These are phyloP conservation scores for Hyles lineata DNA, from an alignment of 2,888 invertebrate genomes.

Conservation along the genomic window DNA sequence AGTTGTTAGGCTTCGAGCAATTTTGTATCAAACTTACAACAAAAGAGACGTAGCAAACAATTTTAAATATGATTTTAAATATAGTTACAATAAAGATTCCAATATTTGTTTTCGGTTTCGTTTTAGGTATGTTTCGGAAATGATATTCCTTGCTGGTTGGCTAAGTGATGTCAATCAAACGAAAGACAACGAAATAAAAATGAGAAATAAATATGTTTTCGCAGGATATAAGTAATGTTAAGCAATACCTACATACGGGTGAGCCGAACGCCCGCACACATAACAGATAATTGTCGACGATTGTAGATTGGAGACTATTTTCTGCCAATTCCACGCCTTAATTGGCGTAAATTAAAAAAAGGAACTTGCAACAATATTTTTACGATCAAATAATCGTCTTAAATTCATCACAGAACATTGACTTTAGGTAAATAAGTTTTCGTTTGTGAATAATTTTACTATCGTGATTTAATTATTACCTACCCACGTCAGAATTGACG, in stretches of 20 bases:
- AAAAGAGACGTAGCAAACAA: neutral
- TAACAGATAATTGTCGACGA: neutral
- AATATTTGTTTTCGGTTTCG: too few species aligned
- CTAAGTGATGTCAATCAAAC: neutral
- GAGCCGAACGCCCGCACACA: neutral
- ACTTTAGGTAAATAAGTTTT: conserved; percentile 16
- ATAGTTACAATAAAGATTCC: too few species aligned
- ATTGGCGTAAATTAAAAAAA: conserved; percentile 20
- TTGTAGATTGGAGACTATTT: neutral
- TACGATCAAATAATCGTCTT: conserved; percentile 13
- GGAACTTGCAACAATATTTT: conserved; percentile 6
- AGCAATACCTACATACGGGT: conserved; percentile 11
- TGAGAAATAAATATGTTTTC: neutral
- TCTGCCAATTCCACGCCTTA: conserved; percentile 12
- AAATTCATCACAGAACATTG: conserved; percentile 14
- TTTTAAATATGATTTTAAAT: neutral
- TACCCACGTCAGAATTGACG: neutral
- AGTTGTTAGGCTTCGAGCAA: neutral
- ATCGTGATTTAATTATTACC: neutral
- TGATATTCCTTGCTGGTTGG: too few species aligned
- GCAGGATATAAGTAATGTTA: neutral
- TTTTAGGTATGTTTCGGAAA: too few species aligned
- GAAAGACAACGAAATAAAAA: neutral
- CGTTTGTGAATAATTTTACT: neutral
- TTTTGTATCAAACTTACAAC: neutral